phyloP scores from a whole-genome alignment of 2,113 vertebrate species.

The Athene noctua region DNA sequence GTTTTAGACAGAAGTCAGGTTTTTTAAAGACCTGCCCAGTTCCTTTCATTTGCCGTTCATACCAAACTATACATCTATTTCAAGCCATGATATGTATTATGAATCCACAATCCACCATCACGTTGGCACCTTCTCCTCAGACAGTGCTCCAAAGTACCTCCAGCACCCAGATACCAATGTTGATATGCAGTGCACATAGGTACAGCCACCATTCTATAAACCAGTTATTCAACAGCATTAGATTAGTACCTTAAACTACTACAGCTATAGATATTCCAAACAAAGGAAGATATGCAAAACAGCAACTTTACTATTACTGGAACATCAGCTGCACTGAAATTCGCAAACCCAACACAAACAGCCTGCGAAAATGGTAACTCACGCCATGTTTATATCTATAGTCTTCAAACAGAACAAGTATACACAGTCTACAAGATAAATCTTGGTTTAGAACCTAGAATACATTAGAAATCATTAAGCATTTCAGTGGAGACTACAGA shows the following conservation, averaged over 20 bases:
- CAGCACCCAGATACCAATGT: neutral
- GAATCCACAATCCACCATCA: neutral
- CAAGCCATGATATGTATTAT: rapidly evolving
- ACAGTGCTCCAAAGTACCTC: neutral
- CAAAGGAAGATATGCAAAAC: neutral
- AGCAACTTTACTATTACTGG: neutral
- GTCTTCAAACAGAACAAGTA: neutral
- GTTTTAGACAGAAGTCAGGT: neutral
- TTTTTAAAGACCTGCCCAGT: neutral
- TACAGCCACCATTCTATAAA: neutral
- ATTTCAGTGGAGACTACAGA: constrained; percentile 4
- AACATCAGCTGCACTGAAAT: neutral
- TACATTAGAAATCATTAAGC: constrained; percentile 29
- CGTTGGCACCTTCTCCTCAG: neutral
- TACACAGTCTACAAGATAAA: neutral
- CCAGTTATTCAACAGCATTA: neutral
- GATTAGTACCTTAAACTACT: neutral
- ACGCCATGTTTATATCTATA: neutral
- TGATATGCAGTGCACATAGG: neutral
- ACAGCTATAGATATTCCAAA: neutral
- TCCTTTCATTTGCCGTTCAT: neutral
- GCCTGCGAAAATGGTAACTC: neutral
- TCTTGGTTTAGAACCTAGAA: neutral
- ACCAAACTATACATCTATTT: neutral
- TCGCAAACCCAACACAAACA: neutral